A percentile compares a stretch with the other conserved stretches of the same genome.
Conservation (phyloP, 2,888 invertebrate genomes). For the Thymelicus sylvestris region DNA sequence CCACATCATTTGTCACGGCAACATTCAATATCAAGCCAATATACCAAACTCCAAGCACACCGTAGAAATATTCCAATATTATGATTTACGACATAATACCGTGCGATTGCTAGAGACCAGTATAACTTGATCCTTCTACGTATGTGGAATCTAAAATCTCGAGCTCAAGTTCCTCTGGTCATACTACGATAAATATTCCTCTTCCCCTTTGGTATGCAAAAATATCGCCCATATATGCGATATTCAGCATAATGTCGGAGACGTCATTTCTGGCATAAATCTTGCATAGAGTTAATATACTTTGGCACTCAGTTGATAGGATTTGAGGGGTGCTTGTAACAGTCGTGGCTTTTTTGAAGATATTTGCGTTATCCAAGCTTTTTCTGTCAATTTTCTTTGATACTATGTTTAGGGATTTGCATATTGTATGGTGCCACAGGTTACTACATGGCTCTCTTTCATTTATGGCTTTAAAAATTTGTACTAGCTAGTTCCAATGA, state of each 20-base stretch:
- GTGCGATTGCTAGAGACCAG: conserved; percentile 40
- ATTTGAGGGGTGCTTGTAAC: conserved; percentile 45
- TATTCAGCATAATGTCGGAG: conserved; percentile 60
- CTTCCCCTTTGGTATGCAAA: conserved; percentile 76
- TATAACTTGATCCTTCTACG: conserved; percentile 39
- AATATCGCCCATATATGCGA: conserved; percentile 73
- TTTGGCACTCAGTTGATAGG: conserved; percentile 60
- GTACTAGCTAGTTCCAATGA: too few species aligned
- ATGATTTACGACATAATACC: conserved; percentile 77
- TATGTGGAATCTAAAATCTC: neutral
- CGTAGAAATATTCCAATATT: conserved; percentile 77
- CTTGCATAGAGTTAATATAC: conserved; percentile 77
- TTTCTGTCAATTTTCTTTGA: neutral
- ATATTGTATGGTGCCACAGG: too few species aligned
- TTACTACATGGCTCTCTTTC: too few species aligned
- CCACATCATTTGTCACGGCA: conserved; percentile 75
- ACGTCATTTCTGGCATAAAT: conserved; percentile 76
- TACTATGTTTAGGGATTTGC: neutral
- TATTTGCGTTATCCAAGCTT: conserved; percentile 11
- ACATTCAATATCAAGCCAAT: conserved; percentile 74
- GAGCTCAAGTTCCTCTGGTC: conserved; percentile 51
- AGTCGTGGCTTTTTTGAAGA: conserved; percentile 14
- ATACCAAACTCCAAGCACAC: conserved; percentile 53
- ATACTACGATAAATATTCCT: conserved; percentile 65
- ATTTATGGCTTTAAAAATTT: too few species aligned